Base-by-base conservation (phyloP, 2,888 invertebrate species). In the Hanleya hanleyi region DNA sequence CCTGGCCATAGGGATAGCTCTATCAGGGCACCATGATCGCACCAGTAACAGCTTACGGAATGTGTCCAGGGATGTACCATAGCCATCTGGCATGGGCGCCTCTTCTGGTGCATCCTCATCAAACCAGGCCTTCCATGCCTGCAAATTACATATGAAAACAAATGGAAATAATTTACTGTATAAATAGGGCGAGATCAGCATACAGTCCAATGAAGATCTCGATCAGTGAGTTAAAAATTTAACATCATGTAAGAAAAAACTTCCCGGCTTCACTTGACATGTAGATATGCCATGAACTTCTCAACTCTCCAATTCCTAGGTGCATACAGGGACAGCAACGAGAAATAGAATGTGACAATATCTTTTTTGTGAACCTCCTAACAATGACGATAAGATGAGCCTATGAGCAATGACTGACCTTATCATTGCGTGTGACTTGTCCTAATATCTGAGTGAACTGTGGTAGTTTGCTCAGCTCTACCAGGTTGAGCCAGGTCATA, bases 41-140 rank as follows among this genome's bases (percentile, higher is more conserved):
- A 91, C 82, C 36, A 91, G 84, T 69, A 91, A 77, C 62, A 91
- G 86, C 76, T 89, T 90, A 70, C 87, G 83, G 84, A 89, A 91
- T 35, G 87, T 87, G 72, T 88, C 87, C 37, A 91, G 83, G 7
- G 87, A 84, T 4, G 84, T 86, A 37, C 84, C 81, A 77, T 91
- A 91, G 6, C 90, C 90, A 76, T 91, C 90, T 2, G 91, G 91
- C 35, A 91, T 84, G 26, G 80, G 69, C 32, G 76, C 75, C 67
- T 91, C 90, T 74, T 91, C 91, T 4, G 91, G 91, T n/a, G 88
- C 88, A 77, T 90, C 90, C 64, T 87, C 86, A 77, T 91, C 90
- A 82, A 88, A 91, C 91, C 91, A 91, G 2, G 85, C 82, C 76
- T 91, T 91, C 91, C 91, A 91, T 4, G 84, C 86, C 88, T 89